phyloP scores from a whole-genome alignment of 2,888 invertebrate species.

The Tetrapedia diversipes region DNA sequence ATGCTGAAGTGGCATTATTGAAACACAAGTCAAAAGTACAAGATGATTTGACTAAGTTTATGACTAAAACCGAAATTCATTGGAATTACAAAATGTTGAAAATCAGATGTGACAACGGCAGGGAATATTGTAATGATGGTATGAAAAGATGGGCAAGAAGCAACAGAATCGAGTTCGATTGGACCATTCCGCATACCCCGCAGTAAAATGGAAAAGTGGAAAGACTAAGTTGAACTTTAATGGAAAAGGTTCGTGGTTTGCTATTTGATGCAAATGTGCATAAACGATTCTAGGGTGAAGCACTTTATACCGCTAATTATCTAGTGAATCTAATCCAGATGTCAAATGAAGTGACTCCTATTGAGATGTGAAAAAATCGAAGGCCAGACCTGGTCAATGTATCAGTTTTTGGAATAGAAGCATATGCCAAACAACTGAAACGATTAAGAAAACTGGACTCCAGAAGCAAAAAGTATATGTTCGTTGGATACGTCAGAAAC shows the following conservation, averaged over 20 bases:
- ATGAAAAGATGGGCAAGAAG: neutral
- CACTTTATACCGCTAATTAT: no score
- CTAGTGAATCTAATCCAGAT: neutral
- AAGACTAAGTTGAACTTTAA: neutral
- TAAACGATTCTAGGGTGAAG: no score
- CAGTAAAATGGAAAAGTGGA: neutral
- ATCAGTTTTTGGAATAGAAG: neutral
- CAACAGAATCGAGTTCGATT: neutral
- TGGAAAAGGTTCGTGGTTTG: no score
- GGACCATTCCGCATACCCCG: neutral
- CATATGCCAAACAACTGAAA: neutral
- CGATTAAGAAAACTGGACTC: neutral
- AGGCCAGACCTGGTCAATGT: neutral
- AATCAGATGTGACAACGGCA: constrained; percentile 27
- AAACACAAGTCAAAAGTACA: constrained; percentile 14
- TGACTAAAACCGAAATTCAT: neutral
- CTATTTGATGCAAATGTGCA: no score
- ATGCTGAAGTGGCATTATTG: neutral
- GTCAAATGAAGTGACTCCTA: neutral
- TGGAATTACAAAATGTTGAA: neutral
- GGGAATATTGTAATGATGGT: constrained; percentile 7
- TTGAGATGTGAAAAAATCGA: neutral
- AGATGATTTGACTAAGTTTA: constrained; percentile 17
- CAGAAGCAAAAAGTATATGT: neutral
- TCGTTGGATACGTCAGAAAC: neutral